Base-by-base conservation (phyloP, 2,113 vertebrate genomes). In the Puma concolor region DNA sequence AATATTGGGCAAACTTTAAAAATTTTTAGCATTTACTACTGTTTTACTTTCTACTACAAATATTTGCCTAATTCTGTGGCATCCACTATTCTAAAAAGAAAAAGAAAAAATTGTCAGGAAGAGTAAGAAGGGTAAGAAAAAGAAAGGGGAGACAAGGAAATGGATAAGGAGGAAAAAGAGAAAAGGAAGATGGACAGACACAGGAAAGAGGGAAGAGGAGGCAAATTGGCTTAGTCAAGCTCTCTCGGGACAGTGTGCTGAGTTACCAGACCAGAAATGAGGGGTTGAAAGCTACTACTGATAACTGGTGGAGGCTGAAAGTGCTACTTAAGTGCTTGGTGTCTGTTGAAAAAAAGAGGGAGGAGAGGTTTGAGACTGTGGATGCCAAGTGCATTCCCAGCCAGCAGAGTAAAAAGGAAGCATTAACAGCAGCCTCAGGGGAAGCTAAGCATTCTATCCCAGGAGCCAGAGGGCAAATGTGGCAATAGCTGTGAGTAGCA, bases 231-330 rank as follows among this genome's bases (percentile, higher is more conserved):
- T 97, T 97, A 94, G 97, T 86, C 95, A 86, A 57, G 94, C 97
- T 97, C 98, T 96, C 98, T 25, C 0, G 97, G 97, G 98, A 98
- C 85, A 79, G 72, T 50, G 64, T 80, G 96, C 97, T 89, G 96
- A 97, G 98, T 96, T 97, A 96, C 98, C 83, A 79, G 96, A 93
- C 93, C 97, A 97, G 98, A 98, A 97, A 97, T 92, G 98, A 98
- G 94, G 94, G 96, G 97, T 54, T 98, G 98, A 98, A 98, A 98
- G 98, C 98, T 97, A 91, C 97, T 94, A 44, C 97, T 98, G 97
- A 98, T 98, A 97, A 97, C 98, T 69, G 92, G 98, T 74, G 97
- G 90, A 98, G 97, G 97, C 95, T 85, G 71, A 96, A 97, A 98
- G 95, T 87, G 96, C 86, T 97, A 50, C 97, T 96, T 98, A 97